These are phyloP conservation scores for Hipposideros larvatus DNA, from an alignment of 2,797 vertebrate species.

Conservation along the genomic window DNA sequence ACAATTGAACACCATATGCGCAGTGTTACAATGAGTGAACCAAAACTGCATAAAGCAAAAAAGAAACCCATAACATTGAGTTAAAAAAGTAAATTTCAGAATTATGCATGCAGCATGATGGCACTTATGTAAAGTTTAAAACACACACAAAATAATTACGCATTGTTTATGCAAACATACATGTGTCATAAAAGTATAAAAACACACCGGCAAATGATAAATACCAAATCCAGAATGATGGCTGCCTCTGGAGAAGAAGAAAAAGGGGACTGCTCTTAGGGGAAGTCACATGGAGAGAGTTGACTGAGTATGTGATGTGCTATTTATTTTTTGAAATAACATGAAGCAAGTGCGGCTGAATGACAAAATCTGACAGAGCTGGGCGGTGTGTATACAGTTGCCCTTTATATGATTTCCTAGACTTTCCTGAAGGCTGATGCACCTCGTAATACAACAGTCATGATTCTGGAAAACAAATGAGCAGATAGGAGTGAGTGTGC, in stretches of 20 bases:
- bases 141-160: too few relatives aligned
- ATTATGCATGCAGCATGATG: rapidly evolving
- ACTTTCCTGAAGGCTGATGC: neutral
- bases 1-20: rapidly evolving
- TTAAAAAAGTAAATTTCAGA: neutral
- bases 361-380: neutral
- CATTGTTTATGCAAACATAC: too few relatives aligned
- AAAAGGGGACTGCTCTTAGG: rapidly evolving
- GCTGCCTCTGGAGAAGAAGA: neutral
- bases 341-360: neutral
- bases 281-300: rapidly evolving
- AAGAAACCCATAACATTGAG: neutral
- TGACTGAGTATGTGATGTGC: neutral
- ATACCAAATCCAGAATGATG: neutral
- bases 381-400: neutral
- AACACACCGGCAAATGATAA: neutral
- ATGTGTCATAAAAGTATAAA: neutral
- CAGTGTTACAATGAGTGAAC: too few relatives aligned
- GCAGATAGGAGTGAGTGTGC: neutral
- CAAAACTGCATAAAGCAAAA: neutral
- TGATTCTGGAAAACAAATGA: neutral
- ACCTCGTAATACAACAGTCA: neutral
- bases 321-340: neutral
- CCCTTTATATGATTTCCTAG: neutral
- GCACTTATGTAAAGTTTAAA: neutral